These are phyloP conservation scores for Heptranchias perlo DNA, from an alignment of 2,113 vertebrate species.

Conservation along the genomic window DNA sequence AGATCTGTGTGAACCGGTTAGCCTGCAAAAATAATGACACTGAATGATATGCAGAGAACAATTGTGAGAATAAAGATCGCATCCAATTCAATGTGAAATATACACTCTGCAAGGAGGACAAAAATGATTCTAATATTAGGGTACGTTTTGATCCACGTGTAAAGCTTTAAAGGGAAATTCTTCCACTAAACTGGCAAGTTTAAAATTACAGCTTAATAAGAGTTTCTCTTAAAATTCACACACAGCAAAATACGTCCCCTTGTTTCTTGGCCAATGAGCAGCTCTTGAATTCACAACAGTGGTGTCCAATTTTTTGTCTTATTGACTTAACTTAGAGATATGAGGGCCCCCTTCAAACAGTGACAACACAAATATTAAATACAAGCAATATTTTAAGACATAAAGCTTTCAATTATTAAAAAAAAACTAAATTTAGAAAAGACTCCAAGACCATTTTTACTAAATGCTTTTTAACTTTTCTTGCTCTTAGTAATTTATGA, in stretches of 20 bases:
- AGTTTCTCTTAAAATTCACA: background rate
- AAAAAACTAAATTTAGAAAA: background rate
- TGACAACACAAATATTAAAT: background rate
- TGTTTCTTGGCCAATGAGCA: background rate
- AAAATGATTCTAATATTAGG: background rate
- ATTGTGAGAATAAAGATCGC: background rate
- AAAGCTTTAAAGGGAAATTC: background rate
- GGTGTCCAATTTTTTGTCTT: background rate
- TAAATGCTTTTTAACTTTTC: background rate
- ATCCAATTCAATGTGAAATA: background rate
- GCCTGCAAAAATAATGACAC: too few species aligned
- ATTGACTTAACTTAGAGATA: background rate
- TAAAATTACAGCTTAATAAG: background rate
- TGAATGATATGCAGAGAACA: background rate
- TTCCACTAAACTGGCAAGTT: background rate
- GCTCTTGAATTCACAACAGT: background rate
- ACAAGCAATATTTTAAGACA: background rate
- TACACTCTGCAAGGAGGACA: background rate
- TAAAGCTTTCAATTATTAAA: background rate
- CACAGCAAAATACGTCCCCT: background rate
- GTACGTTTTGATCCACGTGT: background rate
- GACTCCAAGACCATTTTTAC: background rate
- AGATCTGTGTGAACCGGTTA: background rate
- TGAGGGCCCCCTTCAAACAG: background rate
- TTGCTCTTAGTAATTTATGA: background rate